Evolutionary conservation across 2,113 vertebrate species (phyloP).

Genomic region (Pseudonaja textilis): DNA sequence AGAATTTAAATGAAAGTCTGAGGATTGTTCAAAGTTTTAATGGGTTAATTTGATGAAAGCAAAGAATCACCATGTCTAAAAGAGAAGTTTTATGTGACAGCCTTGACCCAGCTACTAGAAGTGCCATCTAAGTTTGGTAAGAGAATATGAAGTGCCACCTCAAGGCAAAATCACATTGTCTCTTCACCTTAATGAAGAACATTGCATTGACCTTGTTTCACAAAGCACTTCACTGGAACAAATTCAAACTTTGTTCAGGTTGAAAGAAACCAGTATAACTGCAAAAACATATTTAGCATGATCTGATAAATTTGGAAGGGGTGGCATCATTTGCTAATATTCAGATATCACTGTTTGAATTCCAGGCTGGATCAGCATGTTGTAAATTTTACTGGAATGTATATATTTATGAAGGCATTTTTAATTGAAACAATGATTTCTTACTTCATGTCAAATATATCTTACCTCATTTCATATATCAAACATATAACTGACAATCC

Average conservation of each 20-base stretch:
- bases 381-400: background rate
- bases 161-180: background rate
- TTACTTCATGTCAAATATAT: background rate
- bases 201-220: background rate
- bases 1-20: background rate
- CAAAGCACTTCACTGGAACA: background rate
- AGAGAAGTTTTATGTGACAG: background rate
- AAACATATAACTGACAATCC: background rate
- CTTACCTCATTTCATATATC: background rate
- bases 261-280: background rate
- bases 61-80: background rate
- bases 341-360: background rate
- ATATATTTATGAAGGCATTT: background rate
- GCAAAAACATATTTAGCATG: background rate
- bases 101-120: background rate
- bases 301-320: background rate
- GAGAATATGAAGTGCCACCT: background rate
- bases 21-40: background rate
- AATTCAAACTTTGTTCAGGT: background rate
- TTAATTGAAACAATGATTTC: background rate
- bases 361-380: background rate
- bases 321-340: background rate
- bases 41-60: background rate
- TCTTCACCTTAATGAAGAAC: background rate
- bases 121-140: background rate